Evolutionary conservation across 2,888 invertebrate species (phyloP).

Genomic region (Hypena proboscidalis): DNA sequence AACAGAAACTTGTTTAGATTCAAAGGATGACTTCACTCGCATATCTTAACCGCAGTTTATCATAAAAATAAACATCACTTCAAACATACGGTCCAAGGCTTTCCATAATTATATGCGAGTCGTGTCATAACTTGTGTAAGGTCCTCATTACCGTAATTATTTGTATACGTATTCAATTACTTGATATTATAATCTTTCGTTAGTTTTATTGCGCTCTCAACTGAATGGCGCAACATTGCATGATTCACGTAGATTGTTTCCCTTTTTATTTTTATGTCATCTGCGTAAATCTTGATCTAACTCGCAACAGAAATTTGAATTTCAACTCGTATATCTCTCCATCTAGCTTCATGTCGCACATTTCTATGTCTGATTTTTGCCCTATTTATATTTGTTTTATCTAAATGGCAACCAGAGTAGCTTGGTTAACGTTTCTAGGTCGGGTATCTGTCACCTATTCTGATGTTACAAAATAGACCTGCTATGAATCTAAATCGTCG

Average conservation of each 20-base stretch:
- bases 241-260: slow-evolving; percentile 4
- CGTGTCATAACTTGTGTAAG: slow-evolving; percentile 29
- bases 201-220: slow-evolving; percentile 12
- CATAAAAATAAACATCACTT: slow-evolving; percentile 26
- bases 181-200: slow-evolving; percentile 10
- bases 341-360: slow-evolving; percentile 1
- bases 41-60: slow-evolving; percentile 13
- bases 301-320: slow-evolving; percentile 5
- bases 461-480: background rate
- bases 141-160: slow-evolving; percentile 33
- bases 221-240: slow-evolving; percentile 5
- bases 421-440: no score
- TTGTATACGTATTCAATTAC: slow-evolving; percentile 24
- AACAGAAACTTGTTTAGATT: slow-evolving; percentile 9
- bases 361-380: no score
- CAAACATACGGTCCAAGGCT: slow-evolving; percentile 25
- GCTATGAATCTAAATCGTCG: background rate
- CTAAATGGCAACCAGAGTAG: no score
- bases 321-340: slow-evolving; percentile 8
- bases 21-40: slow-evolving; percentile 10
- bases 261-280: slow-evolving; percentile 4
- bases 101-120: slow-evolving; percentile 28
- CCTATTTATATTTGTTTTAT: no score
- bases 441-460: no score
- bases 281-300: slow-evolving; percentile 9